Conservation (phyloP, 2,113 vertebrate species). For the Malurus cyaneus region DNA sequence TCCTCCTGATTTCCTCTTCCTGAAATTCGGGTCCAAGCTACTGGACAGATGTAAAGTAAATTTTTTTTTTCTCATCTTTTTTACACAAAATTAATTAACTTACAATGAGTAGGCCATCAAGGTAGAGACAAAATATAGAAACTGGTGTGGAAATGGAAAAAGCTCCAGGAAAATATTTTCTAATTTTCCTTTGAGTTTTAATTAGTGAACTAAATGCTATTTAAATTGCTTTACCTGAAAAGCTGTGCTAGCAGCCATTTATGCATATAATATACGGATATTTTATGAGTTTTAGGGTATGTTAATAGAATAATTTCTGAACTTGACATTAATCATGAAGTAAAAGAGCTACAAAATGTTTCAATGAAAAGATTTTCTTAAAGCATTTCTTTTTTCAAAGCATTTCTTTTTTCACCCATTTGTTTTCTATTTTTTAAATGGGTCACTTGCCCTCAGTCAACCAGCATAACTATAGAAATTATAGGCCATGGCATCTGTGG, state of each 20-base stretch:
- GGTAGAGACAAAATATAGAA: neutral
- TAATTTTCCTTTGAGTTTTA: neutral
- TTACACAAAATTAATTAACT: neutral
- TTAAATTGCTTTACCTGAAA: neutral
- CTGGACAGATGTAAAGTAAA: neutral
- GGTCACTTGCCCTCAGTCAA: neutral
- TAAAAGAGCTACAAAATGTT: neutral
- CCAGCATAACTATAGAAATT: neutral
- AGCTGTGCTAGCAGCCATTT: neutral
- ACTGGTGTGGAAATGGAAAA: neutral
- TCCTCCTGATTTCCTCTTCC: neutral
- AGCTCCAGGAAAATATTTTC: neutral
- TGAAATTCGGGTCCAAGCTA: neutral
- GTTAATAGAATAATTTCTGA: neutral
- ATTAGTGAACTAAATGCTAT: neutral
- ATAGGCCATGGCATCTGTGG: neutral
- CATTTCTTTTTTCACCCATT: rapidly evolving
- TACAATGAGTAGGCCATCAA: neutral
- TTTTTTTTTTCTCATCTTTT: neutral
- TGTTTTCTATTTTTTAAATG: neutral
- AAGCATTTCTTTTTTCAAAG: neutral
- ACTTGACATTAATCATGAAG: neutral
- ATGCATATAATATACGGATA: neutral
- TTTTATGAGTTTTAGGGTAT: neutral
- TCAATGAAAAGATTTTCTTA: neutral